A percentile compares a stretch with the other conserved stretches of the same genome.
Evolutionary conservation across 1,140 invertebrate species (phyloP).

Genomic region (Drosophila neocordata): DNA sequence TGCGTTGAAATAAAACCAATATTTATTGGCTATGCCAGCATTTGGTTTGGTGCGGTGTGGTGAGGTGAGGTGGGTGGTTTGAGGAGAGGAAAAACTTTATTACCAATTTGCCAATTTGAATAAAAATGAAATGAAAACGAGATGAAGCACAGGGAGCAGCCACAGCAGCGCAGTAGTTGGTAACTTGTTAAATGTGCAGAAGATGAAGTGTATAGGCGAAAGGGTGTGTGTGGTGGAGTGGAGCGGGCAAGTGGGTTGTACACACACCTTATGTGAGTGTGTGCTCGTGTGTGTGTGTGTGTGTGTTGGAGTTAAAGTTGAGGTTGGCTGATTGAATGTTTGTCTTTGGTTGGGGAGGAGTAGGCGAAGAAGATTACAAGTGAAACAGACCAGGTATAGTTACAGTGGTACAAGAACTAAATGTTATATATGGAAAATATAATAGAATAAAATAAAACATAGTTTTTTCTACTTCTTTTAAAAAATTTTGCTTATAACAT

Average conservation of each 20-base stretch:
- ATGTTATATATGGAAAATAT: not conserved
- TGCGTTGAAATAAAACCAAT: constrained; percentile 43
- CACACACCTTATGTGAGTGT: constrained; percentile 33
- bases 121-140: constrained; percentile 34
- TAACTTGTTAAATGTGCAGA: constrained; percentile 5
- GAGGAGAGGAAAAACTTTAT: constrained; percentile 42
- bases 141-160: constrained; percentile 20
- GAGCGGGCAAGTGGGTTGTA: constrained; percentile 4
- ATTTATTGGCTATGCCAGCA: constrained; percentile 44
- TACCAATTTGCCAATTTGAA: constrained; percentile 58
- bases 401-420: constrained; percentile 17
- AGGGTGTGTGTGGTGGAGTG: not conserved
- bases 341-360: constrained; percentile 1
- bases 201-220: not conserved
- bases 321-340: constrained; percentile 41
- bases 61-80: not conserved
- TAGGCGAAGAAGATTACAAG: constrained; percentile 23
- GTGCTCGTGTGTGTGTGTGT: not conserved
- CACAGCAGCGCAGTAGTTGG: not conserved
- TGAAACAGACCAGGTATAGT: constrained; percentile 21
- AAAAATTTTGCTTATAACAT: not conserved
- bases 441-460: not conserved
- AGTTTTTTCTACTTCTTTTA: no score
- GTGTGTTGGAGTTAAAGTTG: constrained; percentile 10
- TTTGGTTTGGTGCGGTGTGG: no score